Evolutionary conservation across 2,888 invertebrate species (phyloP), one percentile per base, ranked within the genome.

Genomic region (Agrilus mali): DNA sequence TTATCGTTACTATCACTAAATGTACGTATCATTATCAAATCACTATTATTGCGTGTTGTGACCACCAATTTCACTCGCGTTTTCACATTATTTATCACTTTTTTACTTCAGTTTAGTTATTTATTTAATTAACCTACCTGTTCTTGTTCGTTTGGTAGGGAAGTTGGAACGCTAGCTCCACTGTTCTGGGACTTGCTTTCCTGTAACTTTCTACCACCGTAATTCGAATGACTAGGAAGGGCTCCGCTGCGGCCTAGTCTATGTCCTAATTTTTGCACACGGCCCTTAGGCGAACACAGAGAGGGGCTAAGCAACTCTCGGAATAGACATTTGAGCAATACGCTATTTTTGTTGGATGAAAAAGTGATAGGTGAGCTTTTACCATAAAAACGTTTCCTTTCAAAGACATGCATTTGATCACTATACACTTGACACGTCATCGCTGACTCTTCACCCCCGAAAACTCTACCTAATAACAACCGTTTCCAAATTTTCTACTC

Each of bases 261-360:
- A 74, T 75, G 69, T 67, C 70, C 62, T 62, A 60, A 60, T 61
- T 54, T 65, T 70, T 75, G 75, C 75, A 74, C 75, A 75, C 75
- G 75, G 70, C 74, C 70, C 74, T 41, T 50, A 39, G 36, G 36
- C 40, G 22, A 27, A 36, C 40, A 42, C 38, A 47, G 43, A 44
- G 49, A 50, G 53, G 53, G 53, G 42, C 48, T 40, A 42, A 44
- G 42, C 8, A 42, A 40, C 47, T 41, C 58, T 67, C 63, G 64
- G 68, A 69, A 69, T 70, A 70, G 65, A 63, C 62, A 62, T 69
- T 69, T 69, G 66, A 67, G 67, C 66, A 64, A 67, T 64, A 58
- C 54, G 55, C 68, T 72, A 72, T 71, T 71, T 72, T 69, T 66
- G 70, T 67, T 55, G 56, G 63, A 68, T 68, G 68, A 60, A 63